phyloP scores from a whole-genome alignment of 2,888 invertebrate genomes.

The Notodromas monacha region DNA sequence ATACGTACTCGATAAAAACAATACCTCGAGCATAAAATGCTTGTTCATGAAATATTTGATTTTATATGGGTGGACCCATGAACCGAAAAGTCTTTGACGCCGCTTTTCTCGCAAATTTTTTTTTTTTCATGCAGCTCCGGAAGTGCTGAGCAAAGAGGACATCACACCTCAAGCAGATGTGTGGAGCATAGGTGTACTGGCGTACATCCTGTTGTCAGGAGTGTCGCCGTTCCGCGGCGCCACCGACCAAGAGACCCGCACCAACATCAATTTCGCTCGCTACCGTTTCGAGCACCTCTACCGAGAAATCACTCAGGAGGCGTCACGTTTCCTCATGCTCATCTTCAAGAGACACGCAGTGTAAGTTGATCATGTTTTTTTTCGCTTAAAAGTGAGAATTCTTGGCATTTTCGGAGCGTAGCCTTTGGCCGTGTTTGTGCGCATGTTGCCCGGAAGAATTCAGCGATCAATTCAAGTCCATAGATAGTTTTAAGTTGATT shows the following conservation, averaged over 20 bases:
- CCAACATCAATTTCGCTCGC: slow-evolving; percentile 65
- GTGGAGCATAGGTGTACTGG: slow-evolving; percentile 72
- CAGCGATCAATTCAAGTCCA: too few species aligned
- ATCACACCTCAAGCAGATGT: slow-evolving; percentile 69
- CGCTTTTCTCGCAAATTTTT: too few species aligned
- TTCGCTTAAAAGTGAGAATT: slow-evolving; percentile 2
- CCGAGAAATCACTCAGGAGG: slow-evolving; percentile 73
- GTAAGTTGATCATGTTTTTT: slow-evolving; percentile 20
- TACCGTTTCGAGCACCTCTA: slow-evolving; percentile 76
- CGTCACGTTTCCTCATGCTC: slow-evolving; percentile 71
- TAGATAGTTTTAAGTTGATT: too few species aligned
- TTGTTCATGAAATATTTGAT: too few species aligned
- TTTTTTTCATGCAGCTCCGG: slow-evolving; percentile 31
- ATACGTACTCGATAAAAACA: too few species aligned
- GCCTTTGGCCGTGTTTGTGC: too few species aligned
- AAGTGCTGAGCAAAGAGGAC: slow-evolving; percentile 52
- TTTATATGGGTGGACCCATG: too few species aligned
- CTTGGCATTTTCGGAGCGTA: too few species aligned
- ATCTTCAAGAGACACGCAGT: slow-evolving; percentile 72
- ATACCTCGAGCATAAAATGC: too few species aligned
- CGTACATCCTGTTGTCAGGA: slow-evolving; percentile 71
- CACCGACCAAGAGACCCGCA: slow-evolving; percentile 47
- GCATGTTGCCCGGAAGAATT: too few species aligned
- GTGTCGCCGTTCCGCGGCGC: slow-evolving; percentile 58
- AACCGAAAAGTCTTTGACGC: too few species aligned